Percentiles rank a stretch among this genome's conserved stretches.
Evolutionary conservation across 2,113 vertebrate species (phyloP).

Genomic region (Trichechus manatus): DNA sequence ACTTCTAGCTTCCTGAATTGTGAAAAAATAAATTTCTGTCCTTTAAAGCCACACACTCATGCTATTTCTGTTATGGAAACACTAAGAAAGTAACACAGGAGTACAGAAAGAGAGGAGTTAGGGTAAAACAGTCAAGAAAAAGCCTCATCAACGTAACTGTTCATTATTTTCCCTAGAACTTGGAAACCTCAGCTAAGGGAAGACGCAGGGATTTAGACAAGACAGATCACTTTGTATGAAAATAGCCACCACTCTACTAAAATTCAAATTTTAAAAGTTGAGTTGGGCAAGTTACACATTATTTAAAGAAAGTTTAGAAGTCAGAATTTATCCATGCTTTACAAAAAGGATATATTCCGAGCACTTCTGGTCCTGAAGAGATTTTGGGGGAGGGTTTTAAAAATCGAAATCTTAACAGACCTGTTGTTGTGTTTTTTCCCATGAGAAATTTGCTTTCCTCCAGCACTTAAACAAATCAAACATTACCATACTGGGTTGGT

Average conservation of each 20-base stretch:
- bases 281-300: not conserved
- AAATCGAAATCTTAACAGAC: conserved; percentile 42
- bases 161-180: not conserved
- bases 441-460: conserved; percentile 47
- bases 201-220: not conserved
- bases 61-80: not conserved
- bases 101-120: not conserved
- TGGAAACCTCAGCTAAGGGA: not conserved
- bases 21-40: not conserved
- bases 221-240: not conserved
- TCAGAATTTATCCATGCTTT: not conserved
- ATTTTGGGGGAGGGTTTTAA: not conserved
- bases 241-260: not conserved
- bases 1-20: not conserved
- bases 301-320: conserved; percentile 27
- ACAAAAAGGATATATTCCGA: not conserved
- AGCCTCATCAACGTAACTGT: not conserved
- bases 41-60: not conserved
- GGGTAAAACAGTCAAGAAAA: not conserved
- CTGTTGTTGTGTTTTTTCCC: not conserved
- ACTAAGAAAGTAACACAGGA: not conserved
- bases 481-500: not conserved
- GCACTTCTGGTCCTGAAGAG: not conserved
- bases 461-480: conserved; percentile 20
- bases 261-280: not conserved